Evolutionary conservation across 1,140 invertebrate genomes (phyloP), one percentile per base, ranked within the genome.

Genomic region (Ganaspis sp.): DNA sequence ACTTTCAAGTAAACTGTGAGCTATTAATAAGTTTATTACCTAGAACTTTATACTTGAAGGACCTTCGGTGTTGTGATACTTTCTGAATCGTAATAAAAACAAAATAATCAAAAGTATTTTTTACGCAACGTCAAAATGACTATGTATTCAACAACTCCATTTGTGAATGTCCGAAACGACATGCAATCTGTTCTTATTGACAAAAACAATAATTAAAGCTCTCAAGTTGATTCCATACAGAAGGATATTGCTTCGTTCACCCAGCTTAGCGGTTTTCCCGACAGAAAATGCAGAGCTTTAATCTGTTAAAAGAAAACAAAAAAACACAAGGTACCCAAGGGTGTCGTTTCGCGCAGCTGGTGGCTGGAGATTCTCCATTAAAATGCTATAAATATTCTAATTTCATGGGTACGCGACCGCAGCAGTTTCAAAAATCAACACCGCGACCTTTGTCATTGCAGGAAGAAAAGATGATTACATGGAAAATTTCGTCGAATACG

Each of bases 371-470:
- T 64, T 75, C 75, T 34, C 81, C 78, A 80, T 80, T 78, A 80
- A 80, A 80, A 80, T 80, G 19, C 70, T 74, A 82, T 80, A 82
- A 82, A 78, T 76, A 80, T 80, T 80, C 72, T 76, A 76, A 76
- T 78, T 78, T 74, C 75, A 74, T 64, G 71, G 76, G 75, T 75
- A 49, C 72, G 26, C 40, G 26, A 70, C 73, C 37, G 45, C 69
- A 72, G 64, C 54, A 73, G 26, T 29, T 64, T 64, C 12, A 64
- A 29, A 49, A 64, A 64, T 64, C 58, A 64, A 64, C 58, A 34
- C 58, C 26, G 58, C n/a, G 23, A 64, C 29, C 58, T 26, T 64
- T 29, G 58, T n/a, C 26, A 29, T 29, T 34, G 15, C 15, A 64
- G 11, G 23, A 64, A 64, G 1, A 64, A 29, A 11, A 54, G 53